Percentiles rank a stretch among this genome's conserved stretches.
phyloP scores from a whole-genome alignment of 2,113 vertebrate genomes.

The Anguilla japonica region DNA sequence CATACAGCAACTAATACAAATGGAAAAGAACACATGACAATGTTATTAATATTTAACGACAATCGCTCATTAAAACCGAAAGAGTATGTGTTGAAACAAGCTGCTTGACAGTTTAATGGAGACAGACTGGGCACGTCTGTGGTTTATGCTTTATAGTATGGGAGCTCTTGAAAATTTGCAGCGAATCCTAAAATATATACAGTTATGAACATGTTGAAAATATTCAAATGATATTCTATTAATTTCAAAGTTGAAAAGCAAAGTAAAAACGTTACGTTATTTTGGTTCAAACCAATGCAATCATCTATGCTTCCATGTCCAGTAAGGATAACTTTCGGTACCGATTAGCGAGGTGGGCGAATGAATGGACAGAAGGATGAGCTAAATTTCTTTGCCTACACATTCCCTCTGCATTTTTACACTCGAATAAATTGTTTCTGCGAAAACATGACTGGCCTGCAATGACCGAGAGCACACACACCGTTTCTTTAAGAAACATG shows the following conservation, averaged over 20 bases:
- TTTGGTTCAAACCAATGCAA: too few species aligned
- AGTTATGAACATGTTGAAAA: too few species aligned
- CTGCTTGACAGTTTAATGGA: background rate
- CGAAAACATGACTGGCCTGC: background rate
- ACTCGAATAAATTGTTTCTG: background rate
- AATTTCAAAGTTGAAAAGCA: too few species aligned
- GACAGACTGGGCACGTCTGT: too few species aligned
- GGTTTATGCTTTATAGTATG: background rate
- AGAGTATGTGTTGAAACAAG: background rate
- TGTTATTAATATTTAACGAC: too few species aligned
- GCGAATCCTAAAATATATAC: too few species aligned
- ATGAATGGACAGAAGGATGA: background rate
- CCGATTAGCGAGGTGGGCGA: background rate
- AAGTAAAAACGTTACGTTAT: too few species aligned
- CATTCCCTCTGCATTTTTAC: background rate
- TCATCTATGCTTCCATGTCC: too few species aligned
- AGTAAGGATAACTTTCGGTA: too few species aligned
- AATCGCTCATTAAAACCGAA: background rate
- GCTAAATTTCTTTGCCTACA: background rate
- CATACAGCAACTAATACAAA: background rate
- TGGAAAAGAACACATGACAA: background rate
- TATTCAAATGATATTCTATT: too few species aligned
- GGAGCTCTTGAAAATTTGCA: too few species aligned
- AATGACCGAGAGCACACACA: background rate
- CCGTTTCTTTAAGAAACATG: background rate